phyloP scores from a whole-genome alignment of 2,888 invertebrate genomes.

The Synanthedon andrenaeformis region DNA sequence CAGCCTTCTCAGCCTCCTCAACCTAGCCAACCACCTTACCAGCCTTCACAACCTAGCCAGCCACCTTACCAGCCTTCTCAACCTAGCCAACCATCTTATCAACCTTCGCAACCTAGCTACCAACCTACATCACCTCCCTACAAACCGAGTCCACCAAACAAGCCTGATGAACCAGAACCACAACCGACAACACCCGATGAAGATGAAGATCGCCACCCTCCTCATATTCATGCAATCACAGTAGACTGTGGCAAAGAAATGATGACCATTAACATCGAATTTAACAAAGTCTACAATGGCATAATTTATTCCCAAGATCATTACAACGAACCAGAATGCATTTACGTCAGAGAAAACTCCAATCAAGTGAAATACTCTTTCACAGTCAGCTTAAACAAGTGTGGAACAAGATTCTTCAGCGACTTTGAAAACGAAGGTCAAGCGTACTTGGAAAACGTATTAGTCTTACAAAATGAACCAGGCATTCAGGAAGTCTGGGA shows the following conservation, averaged over 20 bases:
- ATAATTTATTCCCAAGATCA: conserved; percentile 85
- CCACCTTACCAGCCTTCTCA: conserved; percentile 8
- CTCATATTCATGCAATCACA: conserved; percentile 80
- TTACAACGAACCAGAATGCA: conserved; percentile 75
- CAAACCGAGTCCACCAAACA: conserved; percentile 16
- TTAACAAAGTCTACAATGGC: conserved; percentile 81
- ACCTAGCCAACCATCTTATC: conserved; percentile 4
- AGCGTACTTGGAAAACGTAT: conserved; percentile 82
- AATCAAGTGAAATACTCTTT: conserved; percentile 78
- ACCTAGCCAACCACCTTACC: conserved; percentile 13
- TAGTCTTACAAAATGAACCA: conserved; percentile 82
- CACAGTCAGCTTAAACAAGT: conserved; percentile 79
- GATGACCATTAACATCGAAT: conserved; percentile 86
- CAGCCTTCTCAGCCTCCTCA: conserved; percentile 18
- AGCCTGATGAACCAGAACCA: conserved; percentile 8
- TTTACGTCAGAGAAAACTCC: conserved; percentile 79
- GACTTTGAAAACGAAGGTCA: conserved; percentile 81
- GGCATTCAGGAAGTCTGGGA: conserved; percentile 86
- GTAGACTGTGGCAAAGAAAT: conserved; percentile 84
- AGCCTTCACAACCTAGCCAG: conserved; percentile 16
- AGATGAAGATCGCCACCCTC: conserved; percentile 78
- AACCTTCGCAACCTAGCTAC: conserved; percentile 14
- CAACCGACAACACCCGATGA: conserved; percentile 24
- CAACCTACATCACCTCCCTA: conserved; percentile 11
- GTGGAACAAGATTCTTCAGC: conserved; percentile 84